Evolutionary conservation across 2,113 vertebrate genomes (phyloP).

Genomic region (Speoplatyrhinus poulsoni): DNA sequence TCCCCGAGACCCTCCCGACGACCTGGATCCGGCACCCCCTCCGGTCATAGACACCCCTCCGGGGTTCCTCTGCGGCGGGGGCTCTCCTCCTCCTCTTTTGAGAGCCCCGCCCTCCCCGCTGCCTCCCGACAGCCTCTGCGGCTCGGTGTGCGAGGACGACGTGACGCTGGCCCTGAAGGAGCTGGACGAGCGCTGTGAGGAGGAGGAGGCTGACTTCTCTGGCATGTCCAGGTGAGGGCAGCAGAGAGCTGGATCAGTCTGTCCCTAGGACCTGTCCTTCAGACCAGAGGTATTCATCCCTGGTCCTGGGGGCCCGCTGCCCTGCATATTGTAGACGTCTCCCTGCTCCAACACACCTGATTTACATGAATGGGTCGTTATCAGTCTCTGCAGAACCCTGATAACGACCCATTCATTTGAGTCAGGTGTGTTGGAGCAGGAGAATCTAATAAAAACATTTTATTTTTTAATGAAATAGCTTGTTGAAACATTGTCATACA

Average conservation of each 20-base stretch:
- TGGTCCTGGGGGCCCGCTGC: no score
- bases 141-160: conserved; percentile 92
- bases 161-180: conserved; percentile 95
- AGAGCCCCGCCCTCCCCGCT: conserved; percentile 68
- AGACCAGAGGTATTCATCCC: not conserved
- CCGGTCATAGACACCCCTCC: conserved; percentile 84
- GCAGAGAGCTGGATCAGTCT: not conserved
- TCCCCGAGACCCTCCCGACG: conserved; percentile 67
- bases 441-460: no score
- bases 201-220: conserved; percentile 93
- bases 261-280: not conserved
- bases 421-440: no score
- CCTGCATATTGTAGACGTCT: no score
- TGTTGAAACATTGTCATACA: no score
- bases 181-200: conserved; percentile 94
- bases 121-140: conserved; percentile 82
- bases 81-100: conserved; percentile 73
- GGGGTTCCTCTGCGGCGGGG: conserved; percentile 87
- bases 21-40: conserved; percentile 77
- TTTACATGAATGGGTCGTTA: no score
- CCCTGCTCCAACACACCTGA: no score
- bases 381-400: no score
- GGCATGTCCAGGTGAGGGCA: conserved; percentile 86
- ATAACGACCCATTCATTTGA: no score
- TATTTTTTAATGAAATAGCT: no score